phyloP scores from a whole-genome alignment of 2,888 invertebrate species.

The Glaucopsyche alexis region DNA sequence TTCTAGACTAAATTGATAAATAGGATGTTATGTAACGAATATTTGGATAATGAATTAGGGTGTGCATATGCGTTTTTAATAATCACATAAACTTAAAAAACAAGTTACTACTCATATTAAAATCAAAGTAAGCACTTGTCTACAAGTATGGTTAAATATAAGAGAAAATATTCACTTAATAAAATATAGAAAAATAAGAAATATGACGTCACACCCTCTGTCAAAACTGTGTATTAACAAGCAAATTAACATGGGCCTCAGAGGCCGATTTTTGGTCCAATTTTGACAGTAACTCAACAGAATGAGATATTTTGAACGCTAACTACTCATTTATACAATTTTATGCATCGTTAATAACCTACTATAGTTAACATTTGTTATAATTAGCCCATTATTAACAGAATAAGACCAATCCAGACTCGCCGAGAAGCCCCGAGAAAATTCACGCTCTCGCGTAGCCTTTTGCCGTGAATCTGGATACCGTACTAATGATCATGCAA shows the following conservation, averaged over 20 bases:
- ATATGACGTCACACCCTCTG: conserved; percentile 15
- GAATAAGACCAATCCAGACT: background rate
- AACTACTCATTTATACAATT: conserved; percentile 73
- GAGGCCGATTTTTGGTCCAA: conserved; percentile 24
- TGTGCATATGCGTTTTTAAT: conserved; percentile 1
- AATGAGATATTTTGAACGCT: conserved; percentile 57
- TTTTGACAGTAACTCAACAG: conserved; percentile 26
- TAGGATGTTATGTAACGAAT: conserved; percentile 32
- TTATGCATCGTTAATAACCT: conserved; percentile 69
- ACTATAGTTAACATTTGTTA: conserved; percentile 49
- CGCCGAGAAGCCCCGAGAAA: background rate
- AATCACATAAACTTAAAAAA: background rate
- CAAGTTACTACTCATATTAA: background rate
- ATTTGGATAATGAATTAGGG: conserved; percentile 31
- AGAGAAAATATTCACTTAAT: background rate
- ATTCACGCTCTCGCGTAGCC: background rate
- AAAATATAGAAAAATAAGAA: conserved; percentile 22
- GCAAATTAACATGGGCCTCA: background rate
- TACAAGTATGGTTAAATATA: background rate
- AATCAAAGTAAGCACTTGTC: background rate
- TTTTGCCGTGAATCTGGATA: background rate
- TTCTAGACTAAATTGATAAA: conserved; percentile 36
- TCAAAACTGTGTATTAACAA: conserved; percentile 17
- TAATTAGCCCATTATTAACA: conserved; percentile 19
- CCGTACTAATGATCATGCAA: background rate